A percentile compares a stretch with the other conserved stretches of the same genome.
Evolutionary conservation across 1,140 invertebrate species (phyloP).

Genomic region (Drosophila melanica): DNA sequence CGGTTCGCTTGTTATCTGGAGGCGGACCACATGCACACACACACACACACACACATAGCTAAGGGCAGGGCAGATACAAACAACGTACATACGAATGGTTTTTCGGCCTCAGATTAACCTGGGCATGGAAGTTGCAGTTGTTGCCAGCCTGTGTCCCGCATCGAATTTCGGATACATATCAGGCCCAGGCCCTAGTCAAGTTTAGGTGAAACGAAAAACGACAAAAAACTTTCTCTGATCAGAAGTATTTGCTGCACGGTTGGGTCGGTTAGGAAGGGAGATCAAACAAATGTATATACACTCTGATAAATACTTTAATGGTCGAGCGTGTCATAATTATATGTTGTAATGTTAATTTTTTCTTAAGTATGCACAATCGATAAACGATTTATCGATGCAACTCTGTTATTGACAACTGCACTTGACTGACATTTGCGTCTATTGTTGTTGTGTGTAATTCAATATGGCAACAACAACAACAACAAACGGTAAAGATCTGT

Average conservation of each 20-base stretch:
- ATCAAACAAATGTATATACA: neutral
- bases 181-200: slow-evolving; percentile 10
- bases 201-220: slow-evolving; percentile 3
- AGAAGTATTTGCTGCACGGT: neutral
- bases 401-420: slow-evolving; percentile 25
- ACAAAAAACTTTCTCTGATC: slow-evolving; percentile 45
- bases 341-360: neutral
- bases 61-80: slow-evolving; percentile 50
- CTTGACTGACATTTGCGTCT: slow-evolving; percentile 33
- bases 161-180: slow-evolving; percentile 49
- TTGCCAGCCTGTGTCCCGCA: slow-evolving; percentile 30
- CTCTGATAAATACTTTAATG: slow-evolving; percentile 7
- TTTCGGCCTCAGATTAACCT: slow-evolving; percentile 43
- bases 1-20: slow-evolving; percentile 76
- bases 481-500: slow-evolving; percentile 27
- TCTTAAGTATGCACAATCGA: slow-evolving; percentile 6
- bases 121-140: slow-evolving; percentile 63
- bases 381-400: slow-evolving; percentile 31
- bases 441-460: slow-evolving; percentile 33
- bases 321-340: neutral
- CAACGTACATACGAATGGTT: slow-evolving; percentile 55
- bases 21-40: slow-evolving; percentile 70
- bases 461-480: slow-evolving; percentile 28
- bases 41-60: slow-evolving; percentile 15
- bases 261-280: neutral